phyloP scores from a whole-genome alignment of 2,888 invertebrate genomes.

The Melanostoma mellinum region DNA sequence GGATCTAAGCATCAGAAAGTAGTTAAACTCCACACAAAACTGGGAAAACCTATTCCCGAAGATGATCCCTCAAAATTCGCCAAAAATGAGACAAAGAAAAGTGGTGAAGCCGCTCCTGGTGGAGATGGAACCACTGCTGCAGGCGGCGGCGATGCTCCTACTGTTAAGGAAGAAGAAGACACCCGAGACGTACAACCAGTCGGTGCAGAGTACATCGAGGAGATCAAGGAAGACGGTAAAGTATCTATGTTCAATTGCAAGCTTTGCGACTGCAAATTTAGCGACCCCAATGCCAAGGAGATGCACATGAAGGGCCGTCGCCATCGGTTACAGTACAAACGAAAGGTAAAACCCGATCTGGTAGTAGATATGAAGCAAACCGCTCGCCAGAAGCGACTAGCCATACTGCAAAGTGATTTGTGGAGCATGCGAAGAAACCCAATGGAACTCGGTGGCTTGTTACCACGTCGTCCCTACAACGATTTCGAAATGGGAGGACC shows the following conservation, averaged over 20 bases:
- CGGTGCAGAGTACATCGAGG: slow-evolving; percentile 97
- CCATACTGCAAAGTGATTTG: slow-evolving; percentile 86
- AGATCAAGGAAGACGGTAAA: slow-evolving; percentile 94
- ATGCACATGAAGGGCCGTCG: slow-evolving; percentile 99
- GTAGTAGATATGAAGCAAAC: slow-evolving; percentile 96
- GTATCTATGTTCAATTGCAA: slow-evolving; percentile 96
- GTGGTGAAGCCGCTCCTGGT: slow-evolving; percentile 12
- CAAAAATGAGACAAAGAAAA: slow-evolving; percentile 68
- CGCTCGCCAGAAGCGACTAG: slow-evolving; percentile 90
- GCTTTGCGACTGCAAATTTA: slow-evolving; percentile 98
- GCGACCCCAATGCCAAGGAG: slow-evolving; percentile 98
- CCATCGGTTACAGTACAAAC: slow-evolving; percentile 97
- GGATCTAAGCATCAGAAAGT: slow-evolving; percentile 98
- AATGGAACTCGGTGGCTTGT: slow-evolving; percentile 56
- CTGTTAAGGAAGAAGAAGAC: slow-evolving; percentile 78
- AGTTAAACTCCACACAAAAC: slow-evolving; percentile 95
- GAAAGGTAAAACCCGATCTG: slow-evolving; percentile 91
- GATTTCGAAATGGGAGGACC: slow-evolving; percentile 68
- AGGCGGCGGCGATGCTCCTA: slow-evolving; percentile 4
- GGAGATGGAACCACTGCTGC: slow-evolving; percentile 24
- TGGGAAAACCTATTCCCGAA: slow-evolving; percentile 97
- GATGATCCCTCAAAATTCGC: slow-evolving; percentile 93
- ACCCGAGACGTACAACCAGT: slow-evolving; percentile 91
- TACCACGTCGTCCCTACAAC: slow-evolving; percentile 77
- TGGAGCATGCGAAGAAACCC: slow-evolving; percentile 85